A percentile compares a stretch with the other conserved stretches of the same genome.
Conservation (phyloP, 2,888 invertebrate species). For the Catocala fraxini region DNA sequence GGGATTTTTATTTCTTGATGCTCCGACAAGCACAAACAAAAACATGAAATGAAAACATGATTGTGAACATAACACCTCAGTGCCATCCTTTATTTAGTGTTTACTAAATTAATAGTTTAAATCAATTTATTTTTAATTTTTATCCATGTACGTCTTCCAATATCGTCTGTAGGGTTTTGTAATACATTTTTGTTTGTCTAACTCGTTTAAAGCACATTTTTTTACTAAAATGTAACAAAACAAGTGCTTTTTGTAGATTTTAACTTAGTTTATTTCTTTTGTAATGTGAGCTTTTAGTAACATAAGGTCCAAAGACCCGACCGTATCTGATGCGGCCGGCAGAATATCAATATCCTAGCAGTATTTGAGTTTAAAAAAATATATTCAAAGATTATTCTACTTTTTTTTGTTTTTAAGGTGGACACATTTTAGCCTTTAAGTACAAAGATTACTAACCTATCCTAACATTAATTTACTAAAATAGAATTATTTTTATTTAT, state of each 20-base stretch:
- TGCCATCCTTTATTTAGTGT: constrained; percentile 34
- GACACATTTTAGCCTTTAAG: constrained; percentile 75
- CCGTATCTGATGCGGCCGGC: constrained; percentile 73
- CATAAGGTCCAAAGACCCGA: constrained; percentile 82
- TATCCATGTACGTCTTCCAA: constrained; percentile 78
- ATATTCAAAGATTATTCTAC: constrained; percentile 57
- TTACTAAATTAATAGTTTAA: constrained; percentile 35
- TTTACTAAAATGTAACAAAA: constrained; percentile 69
- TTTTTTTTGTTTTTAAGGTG: constrained; percentile 67
- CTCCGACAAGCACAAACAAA: too few relatives aligned
- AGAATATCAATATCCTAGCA: constrained; percentile 69
- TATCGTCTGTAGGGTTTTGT: constrained; percentile 60
- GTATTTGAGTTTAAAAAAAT: constrained; percentile 70
- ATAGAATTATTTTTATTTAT: constrained; percentile 63
- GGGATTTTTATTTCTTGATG: too few relatives aligned
- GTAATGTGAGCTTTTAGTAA: constrained; percentile 77
- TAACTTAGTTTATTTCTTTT: constrained; percentile 69
- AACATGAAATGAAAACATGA: too few relatives aligned
- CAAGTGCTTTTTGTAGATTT: constrained; percentile 72
- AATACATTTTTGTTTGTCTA: constrained; percentile 59
- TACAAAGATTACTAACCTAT: constrained; percentile 81
- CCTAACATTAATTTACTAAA: constrained; percentile 71
- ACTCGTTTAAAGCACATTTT: constrained; percentile 72
- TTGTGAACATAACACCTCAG: constrained; percentile 19
- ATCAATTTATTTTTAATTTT: constrained; percentile 47